Percentiles rank a stretch among this genome's conserved stretches.
Evolutionary conservation across 2,797 vertebrate genomes (phyloP).

Genomic region (Spheniscus humboldti): DNA sequence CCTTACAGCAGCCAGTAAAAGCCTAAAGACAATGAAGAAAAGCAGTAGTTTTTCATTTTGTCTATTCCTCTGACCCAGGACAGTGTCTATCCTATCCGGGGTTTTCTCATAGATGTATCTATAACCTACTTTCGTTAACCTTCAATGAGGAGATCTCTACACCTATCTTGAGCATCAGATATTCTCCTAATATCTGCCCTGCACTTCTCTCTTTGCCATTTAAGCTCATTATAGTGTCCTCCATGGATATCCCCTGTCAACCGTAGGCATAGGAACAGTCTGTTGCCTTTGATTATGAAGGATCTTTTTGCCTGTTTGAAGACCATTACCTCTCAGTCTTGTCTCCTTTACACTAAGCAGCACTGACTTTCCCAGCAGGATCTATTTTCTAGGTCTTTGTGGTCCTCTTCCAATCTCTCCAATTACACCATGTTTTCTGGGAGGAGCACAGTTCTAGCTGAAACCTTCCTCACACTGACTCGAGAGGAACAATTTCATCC

Average conservation of each 20-base stretch:
- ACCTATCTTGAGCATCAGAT: not conserved
- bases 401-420: not conserved
- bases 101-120: not conserved
- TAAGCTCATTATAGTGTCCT: not conserved
- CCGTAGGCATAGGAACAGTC: not conserved
- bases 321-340: not conserved
- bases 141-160: not conserved
- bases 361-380: not conserved
- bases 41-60: not conserved
- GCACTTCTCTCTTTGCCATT: not conserved
- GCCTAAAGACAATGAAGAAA: not conserved
- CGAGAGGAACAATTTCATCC: not conserved
- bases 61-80: not conserved
- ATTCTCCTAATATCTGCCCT: not conserved
- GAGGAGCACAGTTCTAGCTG: not conserved
- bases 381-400: not conserved
- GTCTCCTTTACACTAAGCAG: not conserved
- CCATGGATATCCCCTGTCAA: not conserved
- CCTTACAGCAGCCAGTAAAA: not conserved
- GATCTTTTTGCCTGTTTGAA: not conserved
- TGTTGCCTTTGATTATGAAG: not conserved
- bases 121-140: not conserved
- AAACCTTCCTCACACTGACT: not conserved
- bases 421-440: rapidly evolving
- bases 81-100: not conserved